Base-by-base conservation (phyloP, 2,113 vertebrate species). In the Actinemys pallida region DNA sequence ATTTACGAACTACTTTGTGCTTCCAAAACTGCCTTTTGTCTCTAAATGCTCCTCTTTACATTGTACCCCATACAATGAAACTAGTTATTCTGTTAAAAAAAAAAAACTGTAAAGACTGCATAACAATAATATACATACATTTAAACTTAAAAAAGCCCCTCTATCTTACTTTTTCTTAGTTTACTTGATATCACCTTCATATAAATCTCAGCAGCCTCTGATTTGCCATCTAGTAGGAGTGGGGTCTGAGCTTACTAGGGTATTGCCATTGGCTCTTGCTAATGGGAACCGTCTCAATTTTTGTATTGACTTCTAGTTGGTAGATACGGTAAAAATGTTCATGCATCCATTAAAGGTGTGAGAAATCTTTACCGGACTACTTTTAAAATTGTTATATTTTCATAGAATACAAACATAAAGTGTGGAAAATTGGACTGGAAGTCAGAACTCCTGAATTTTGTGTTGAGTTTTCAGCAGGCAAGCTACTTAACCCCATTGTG, bases 261-360 rank as follows among this genome's bases (percentile, higher is more conserved):
- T 81, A 9, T 49, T 81, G 35, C 62, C 24, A 16, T 5, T 83
- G 91, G 52, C 11, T 59, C 5, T 83, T 39, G 14, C 0, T 0
- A 20, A 78, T 45, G 88, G 20, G 19, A 72, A 72, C 45, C 80
- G 3, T 1, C 83, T n/a, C 2, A 22, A 42, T 83, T 90, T 84
- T 84, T 72, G 52, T 29, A 9, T 81, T 81, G 57, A 31, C 11
- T 88, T 76, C 88, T 86, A 14, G 39, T 72, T 11, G 8, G 8
- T 39, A 76, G 39, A 50, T 24, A 42, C 0, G 13, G 53, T 83
- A 42, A 45, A 35, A 62, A 45, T 17, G 52, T 81, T 16, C 17
- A 24, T 52, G 6, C 7, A 11, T 83, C 13, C 62, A 81, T 49
- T 88, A 52, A 45, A 54, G 49, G 50, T 86, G 24, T 50, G 35